phyloP scores from a whole-genome alignment of 2,888 invertebrate genomes.

The Neoaliturus tenellus region DNA sequence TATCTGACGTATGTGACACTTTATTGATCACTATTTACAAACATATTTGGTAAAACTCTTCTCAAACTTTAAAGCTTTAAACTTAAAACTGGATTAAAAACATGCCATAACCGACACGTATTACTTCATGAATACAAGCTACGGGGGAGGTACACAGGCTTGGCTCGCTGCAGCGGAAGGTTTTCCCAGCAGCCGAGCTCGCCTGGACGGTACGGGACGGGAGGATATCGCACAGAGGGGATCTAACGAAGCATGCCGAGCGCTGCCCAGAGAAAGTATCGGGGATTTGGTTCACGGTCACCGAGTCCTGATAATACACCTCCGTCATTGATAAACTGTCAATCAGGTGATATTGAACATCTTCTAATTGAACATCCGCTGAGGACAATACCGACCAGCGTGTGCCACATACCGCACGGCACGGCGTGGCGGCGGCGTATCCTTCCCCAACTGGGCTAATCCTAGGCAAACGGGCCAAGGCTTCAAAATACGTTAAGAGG shows the following conservation, averaged over 20 bases:
- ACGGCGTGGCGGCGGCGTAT: no score
- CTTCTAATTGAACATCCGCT: background rate
- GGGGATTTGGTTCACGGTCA: background rate
- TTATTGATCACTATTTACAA: no score
- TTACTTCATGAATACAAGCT: no score
- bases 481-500: no score
- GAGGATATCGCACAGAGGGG: slow-evolving; percentile 3
- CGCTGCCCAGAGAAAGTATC: background rate
- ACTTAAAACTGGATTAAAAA: no score
- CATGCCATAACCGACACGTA: no score
- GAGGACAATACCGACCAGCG: background rate
- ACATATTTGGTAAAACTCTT: no score
- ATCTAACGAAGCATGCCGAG: background rate
- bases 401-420: background rate
- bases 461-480: background rate
- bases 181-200: background rate
- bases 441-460: background rate
- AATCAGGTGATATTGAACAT: slow-evolving; percentile 9
- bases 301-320: background rate
- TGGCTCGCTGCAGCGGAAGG: no score
- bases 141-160: no score
- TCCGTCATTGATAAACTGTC: slow-evolving; percentile 19
- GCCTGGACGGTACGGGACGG: background rate
- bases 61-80: no score
- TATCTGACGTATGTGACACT: no score